A percentile compares a stretch with the other conserved stretches of the same genome.
These are phyloP conservation scores for Corapipo altera DNA, from an alignment of 2,113 vertebrate species.

Conservation along the genomic window DNA sequence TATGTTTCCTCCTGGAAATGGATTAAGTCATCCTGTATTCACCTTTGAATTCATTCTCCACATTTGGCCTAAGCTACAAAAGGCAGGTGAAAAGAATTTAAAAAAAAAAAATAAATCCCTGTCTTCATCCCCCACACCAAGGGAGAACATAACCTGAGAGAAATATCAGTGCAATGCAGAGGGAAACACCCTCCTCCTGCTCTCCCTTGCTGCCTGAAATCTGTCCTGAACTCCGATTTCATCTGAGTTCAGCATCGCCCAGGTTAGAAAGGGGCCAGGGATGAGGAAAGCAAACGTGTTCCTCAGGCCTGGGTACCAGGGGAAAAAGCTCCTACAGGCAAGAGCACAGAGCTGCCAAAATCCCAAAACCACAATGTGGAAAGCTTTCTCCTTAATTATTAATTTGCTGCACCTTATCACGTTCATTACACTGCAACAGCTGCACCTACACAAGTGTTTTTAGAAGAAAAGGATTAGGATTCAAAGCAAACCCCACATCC, in stretches of 20 bases:
- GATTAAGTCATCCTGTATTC: not conserved
- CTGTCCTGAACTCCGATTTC: not conserved
- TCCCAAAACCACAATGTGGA: accelerated
- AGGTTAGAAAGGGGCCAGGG: not conserved
- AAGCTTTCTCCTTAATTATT: not conserved
- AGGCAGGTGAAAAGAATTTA: not conserved
- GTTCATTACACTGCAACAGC: not conserved
- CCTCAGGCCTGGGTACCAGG: not conserved
- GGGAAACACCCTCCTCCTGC: not conserved
- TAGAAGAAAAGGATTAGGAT: not conserved
- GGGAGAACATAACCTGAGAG: not conserved
- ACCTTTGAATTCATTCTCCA: not conserved
- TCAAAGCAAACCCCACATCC: not conserved
- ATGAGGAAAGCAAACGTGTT: accelerated
- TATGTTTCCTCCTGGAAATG: not conserved
- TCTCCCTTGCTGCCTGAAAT: not conserved
- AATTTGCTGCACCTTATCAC: not conserved
- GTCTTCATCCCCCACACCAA: not conserved
- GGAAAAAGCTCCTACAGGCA: not conserved
- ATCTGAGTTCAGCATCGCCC: not conserved
- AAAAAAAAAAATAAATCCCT: not conserved
- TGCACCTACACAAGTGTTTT: accelerated
- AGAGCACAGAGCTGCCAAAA: not conserved
- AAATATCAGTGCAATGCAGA: not conserved
- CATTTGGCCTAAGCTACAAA: not conserved